phyloP scores from a whole-genome alignment of 2,888 invertebrate species.

The Eledona agricola region DNA sequence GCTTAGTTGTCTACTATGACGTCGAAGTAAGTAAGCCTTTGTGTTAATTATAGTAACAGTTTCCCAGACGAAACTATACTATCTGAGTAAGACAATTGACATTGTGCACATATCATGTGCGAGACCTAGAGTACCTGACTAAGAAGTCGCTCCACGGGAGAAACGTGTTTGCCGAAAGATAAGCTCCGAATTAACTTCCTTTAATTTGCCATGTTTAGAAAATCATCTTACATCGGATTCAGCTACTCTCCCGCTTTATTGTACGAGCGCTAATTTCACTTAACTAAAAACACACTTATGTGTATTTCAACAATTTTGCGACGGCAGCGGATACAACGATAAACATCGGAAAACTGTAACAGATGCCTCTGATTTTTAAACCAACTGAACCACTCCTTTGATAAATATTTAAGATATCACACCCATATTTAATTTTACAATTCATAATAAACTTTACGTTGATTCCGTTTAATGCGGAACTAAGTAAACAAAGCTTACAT shows the following conservation, averaged over 20 bases:
- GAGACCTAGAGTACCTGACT: slow-evolving; percentile 49
- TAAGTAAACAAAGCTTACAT: no score
- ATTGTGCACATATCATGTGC: slow-evolving; percentile 55
- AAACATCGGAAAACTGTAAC: slow-evolving; percentile 45
- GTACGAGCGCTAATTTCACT: slow-evolving; percentile 40
- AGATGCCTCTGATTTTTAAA: slow-evolving; percentile 49
- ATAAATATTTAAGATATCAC: no score
- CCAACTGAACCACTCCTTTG: slow-evolving; percentile 34
- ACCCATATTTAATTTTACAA: no score
- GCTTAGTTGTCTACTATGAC: slow-evolving; percentile 11
- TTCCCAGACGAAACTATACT: slow-evolving; percentile 42
- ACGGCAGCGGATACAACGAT: slow-evolving; percentile 36
- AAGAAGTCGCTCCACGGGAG: slow-evolving; percentile 47
- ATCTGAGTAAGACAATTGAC: slow-evolving; percentile 51
- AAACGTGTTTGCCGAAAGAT: slow-evolving; percentile 59
- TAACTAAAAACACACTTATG: slow-evolving; percentile 45
- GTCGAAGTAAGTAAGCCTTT: slow-evolving; percentile 37
- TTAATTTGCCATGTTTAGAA: slow-evolving; percentile 59
- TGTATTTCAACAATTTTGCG: slow-evolving; percentile 42
- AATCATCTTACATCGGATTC: slow-evolving; percentile 54
- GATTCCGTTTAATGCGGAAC: no score
- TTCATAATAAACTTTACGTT: no score
- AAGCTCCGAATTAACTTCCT: slow-evolving; percentile 59
- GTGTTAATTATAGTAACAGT: slow-evolving; percentile 45
- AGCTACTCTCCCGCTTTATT: slow-evolving; percentile 33